Base-by-base conservation (phyloP, 1,140 invertebrate genomes). In the Hyposmocoma kahamanoa region DNA sequence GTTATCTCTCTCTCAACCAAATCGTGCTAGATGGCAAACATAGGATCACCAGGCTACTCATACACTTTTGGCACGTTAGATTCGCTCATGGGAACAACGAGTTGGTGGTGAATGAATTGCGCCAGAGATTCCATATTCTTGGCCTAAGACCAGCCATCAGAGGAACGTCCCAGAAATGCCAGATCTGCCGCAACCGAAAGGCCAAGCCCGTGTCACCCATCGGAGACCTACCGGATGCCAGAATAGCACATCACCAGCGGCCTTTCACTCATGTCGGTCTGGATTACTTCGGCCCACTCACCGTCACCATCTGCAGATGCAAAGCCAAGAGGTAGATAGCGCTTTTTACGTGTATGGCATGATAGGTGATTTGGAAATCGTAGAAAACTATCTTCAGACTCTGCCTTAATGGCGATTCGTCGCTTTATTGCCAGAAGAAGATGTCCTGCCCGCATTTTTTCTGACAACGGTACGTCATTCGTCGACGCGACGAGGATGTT, bases 401-500 rank as follows among this genome's bases (percentile, higher is more conserved):
- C 57, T 0, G 42, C 58, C 9, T 61, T 69, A 1, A 59, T 59
- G 42, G 63, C 66, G 2, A 18, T 70, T 15, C 8, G 53, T 32
- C n/a, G 63, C 4, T 59, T 74, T 50, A 41, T 39, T 0, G 42
- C 49, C 0, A 11, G 59, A 3, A 11, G 59, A 41, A 61, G 47
- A 20, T 10, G 17, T 5, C 47, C 47, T 26, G 4, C 22, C 5
- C 15, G 30, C 10, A 53, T 73, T 0, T 53, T 50, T 15, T 62
- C 54, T 0, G 69, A 72, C 38, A 71, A 72, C 46, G 69, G 62
- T 9, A 69, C 60, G 9, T 72, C 65, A 46, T 59, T 72, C 44
- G 32, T 55, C 11, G 71, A 66, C 11, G 58, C 66, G 42, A 56
- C 9, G 50, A 30, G 9, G 55, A 65, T 26, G 38, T 69, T 4